Evolutionary conservation across 2,797 vertebrate species (phyloP).

Genomic region (Catostomus latipinnis): DNA sequence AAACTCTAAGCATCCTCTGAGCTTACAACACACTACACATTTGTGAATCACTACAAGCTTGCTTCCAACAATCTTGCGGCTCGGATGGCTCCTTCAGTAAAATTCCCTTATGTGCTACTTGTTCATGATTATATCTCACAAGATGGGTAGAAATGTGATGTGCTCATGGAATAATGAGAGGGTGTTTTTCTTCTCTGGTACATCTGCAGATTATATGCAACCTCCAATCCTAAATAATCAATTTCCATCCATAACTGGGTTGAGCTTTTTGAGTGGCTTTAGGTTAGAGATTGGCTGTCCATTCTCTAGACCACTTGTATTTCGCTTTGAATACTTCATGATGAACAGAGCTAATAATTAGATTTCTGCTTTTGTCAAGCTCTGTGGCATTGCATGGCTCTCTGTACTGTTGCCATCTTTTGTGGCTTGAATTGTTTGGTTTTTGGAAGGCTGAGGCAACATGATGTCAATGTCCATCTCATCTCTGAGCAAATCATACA

Average conservation of each 20-base stretch:
- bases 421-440: too few species aligned
- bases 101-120: not conserved
- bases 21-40: not conserved
- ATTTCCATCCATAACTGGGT: conserved; percentile 1
- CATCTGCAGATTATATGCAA: conserved; percentile 1
- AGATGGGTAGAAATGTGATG: not conserved
- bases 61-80: not conserved
- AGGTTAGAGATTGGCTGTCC: not conserved
- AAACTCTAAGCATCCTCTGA: not conserved
- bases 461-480: conserved; percentile 35
- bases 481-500: conserved; percentile 39
- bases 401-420: not conserved
- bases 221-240: conserved; percentile 19
- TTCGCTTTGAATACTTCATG: conserved; percentile 18
- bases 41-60: not conserved
- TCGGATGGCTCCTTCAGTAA: not conserved
- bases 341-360: conserved; percentile 5
- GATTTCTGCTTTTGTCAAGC: not conserved
- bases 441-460: too few species aligned
- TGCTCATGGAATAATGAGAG: conserved; percentile 7
- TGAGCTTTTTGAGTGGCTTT: conserved; percentile 2
- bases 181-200: conserved; percentile 3
- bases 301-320: not conserved
- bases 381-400: not conserved
- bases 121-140: not conserved